These are phyloP conservation scores for Trinorchestia longiramus DNA, from an alignment of 1,140 invertebrate species.

Conservation along the genomic window DNA sequence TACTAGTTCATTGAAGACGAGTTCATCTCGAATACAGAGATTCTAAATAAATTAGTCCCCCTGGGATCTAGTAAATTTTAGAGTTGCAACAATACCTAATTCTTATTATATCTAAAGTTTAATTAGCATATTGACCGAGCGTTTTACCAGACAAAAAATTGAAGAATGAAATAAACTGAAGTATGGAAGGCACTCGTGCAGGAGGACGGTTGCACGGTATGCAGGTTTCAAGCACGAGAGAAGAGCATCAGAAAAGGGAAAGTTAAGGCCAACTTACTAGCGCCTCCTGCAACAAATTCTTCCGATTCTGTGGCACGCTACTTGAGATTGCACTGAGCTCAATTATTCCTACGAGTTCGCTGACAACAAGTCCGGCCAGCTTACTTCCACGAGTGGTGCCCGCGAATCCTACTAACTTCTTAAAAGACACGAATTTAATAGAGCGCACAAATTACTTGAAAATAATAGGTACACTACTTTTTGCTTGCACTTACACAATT, in stretches of 20 bases:
- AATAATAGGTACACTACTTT: background rate
- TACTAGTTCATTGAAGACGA: background rate
- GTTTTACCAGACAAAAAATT: background rate
- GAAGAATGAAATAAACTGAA: background rate
- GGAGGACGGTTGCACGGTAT: background rate
- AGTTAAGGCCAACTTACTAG: background rate
- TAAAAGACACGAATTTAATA: no score
- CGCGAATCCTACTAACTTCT: background rate
- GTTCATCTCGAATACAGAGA: background rate
- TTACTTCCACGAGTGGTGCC: background rate
- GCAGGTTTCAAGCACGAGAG: background rate
- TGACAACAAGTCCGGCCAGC: background rate
- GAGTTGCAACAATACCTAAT: background rate
- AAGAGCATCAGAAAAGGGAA: background rate
- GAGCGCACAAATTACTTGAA: background rate
- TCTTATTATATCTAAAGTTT: background rate
- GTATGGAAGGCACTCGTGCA: background rate
- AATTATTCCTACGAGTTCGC: background rate
- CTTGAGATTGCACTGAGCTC: background rate
- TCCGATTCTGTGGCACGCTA: background rate
- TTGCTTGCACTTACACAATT: background rate
- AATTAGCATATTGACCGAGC: background rate
- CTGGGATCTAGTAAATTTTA: background rate
- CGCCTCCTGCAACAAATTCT: background rate
- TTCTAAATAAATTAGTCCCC: background rate